These are phyloP conservation scores for Polyergus mexicanus DNA, from an alignment of 1,140 invertebrate genomes.

Conservation along the genomic window DNA sequence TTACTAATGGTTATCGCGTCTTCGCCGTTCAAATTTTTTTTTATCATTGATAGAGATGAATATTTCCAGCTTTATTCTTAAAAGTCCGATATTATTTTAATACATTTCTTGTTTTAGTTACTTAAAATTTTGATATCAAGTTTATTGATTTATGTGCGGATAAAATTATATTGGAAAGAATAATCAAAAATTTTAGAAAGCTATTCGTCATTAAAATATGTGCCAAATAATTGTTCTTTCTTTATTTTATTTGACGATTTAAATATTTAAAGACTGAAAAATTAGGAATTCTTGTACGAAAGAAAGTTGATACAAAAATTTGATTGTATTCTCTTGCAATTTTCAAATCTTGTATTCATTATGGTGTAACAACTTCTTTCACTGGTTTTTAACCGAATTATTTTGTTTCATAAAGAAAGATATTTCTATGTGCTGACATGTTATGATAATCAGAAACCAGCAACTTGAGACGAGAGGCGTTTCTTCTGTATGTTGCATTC, in stretches of 20 bases:
- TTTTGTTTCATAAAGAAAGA: slow-evolving; percentile 4
- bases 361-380: background rate
- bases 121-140: background rate
- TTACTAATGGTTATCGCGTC: no score
- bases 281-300: background rate
- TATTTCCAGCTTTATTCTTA: background rate
- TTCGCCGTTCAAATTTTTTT: background rate
- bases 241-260: no score
- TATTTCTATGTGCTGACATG: background rate
- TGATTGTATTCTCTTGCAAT: background rate
- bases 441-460: background rate
- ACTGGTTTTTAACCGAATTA: background rate
- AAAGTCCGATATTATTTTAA: background rate
- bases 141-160: background rate
- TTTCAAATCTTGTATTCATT: background rate
- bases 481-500: background rate
- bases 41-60: background rate
- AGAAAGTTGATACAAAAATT: background rate
- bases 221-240: background rate
- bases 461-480: slow-evolving; percentile 62
- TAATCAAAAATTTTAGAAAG: background rate
- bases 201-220: background rate
- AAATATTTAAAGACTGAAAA: background rate
- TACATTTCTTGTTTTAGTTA: background rate
- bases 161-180: background rate